Evolutionary conservation across 2,797 vertebrate species (phyloP).

Genomic region (Sebastes trivittatus): DNA sequence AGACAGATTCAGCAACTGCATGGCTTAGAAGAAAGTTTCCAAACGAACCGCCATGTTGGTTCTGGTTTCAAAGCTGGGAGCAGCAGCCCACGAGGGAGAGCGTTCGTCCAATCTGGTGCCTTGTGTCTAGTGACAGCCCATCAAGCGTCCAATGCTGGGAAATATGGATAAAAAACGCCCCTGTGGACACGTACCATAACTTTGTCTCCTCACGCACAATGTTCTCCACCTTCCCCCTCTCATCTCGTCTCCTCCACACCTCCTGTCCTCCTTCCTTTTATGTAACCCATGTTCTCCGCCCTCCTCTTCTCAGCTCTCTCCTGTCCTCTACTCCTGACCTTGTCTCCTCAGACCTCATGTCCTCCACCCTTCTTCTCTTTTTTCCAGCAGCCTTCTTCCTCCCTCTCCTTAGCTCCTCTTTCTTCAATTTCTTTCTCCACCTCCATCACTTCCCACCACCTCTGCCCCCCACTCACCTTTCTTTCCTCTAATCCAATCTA

Average conservation of each 20-base stretch:
- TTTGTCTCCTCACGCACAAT: neutral
- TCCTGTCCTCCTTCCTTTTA: neutral
- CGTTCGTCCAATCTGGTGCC: too few relatives aligned
- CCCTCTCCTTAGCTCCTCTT: neutral
- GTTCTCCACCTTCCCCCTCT: neutral
- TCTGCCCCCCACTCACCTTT: neutral
- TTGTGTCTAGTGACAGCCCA: too few relatives aligned
- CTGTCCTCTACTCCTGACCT: too few relatives aligned
- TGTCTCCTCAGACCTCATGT: neutral
- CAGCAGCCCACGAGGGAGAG: too few relatives aligned
- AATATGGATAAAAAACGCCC: too few relatives aligned
- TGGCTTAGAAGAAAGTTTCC: too few relatives aligned
- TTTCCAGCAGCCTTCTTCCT: neutral
- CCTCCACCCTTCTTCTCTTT: neutral
- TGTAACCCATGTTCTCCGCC: neutral
- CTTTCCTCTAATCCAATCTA: neutral
- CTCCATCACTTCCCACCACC: neutral
- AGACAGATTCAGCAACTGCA: too few relatives aligned
- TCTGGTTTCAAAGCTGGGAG: too few relatives aligned
- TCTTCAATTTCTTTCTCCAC: neutral
- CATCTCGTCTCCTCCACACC: neutral
- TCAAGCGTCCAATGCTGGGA: too few relatives aligned
- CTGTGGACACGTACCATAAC: neutral
- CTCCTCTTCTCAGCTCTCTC: neutral
- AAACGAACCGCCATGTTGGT: too few relatives aligned